Evolutionary conservation across 2,113 vertebrate species (phyloP).

Genomic region (Crotophaga sulcirostris): DNA sequence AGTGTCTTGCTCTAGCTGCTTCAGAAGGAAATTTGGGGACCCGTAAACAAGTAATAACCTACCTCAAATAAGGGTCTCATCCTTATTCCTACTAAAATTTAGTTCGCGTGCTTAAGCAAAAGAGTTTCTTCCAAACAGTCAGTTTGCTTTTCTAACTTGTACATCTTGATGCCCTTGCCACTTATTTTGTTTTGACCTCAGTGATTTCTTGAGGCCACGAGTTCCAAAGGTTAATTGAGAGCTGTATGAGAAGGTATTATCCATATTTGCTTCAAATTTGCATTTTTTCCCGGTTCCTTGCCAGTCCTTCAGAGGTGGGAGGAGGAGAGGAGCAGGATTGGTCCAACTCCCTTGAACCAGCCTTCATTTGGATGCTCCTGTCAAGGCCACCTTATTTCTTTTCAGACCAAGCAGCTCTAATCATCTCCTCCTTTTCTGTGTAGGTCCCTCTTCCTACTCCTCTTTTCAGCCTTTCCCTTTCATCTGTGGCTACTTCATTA

Average conservation of each 20-base stretch:
- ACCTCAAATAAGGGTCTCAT: background rate
- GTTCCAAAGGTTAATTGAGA: constrained; percentile 35
- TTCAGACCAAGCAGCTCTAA: background rate
- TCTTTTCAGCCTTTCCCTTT: background rate
- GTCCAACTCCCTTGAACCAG: background rate
- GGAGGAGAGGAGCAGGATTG: background rate
- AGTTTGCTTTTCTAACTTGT: background rate
- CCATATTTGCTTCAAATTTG: background rate
- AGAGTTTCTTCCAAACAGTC: background rate
- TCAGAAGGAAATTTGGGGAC: background rate
- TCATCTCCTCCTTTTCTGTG: background rate
- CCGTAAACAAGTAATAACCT: background rate
- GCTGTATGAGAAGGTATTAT: background rate
- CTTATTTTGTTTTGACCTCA: constrained; percentile 12
- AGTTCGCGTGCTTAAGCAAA: background rate
- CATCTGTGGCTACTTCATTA: background rate
- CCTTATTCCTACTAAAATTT: background rate
- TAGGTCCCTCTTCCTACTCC: background rate
- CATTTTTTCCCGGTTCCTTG: background rate
- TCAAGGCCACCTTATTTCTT: background rate
- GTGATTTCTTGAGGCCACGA: background rate
- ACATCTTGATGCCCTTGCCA: background rate
- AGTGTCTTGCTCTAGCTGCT: background rate
- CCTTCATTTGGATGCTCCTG: background rate
- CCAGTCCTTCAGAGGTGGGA: background rate